Evolutionary conservation across 2,113 vertebrate genomes (phyloP), one percentile per base, ranked within the genome.

Genomic region (Corydoras maculifer): DNA sequence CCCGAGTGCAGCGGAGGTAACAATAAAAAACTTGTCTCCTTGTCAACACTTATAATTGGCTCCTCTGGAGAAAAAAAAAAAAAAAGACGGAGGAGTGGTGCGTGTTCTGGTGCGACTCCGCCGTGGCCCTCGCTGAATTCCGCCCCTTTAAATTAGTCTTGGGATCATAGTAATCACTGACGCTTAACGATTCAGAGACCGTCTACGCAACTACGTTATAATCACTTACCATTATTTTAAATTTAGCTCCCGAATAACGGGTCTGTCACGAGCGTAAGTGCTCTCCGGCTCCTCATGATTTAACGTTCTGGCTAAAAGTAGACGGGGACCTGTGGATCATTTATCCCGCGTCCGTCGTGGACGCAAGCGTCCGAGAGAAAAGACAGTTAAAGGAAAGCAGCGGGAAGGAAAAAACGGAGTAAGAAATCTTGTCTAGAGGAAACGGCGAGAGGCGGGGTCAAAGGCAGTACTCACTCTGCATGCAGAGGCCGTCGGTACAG

Each of bases 401-500:
- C 5, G 29, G 29, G 15, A 62, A 30, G 57, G 25, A 8, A 60
- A 58, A 5, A 51, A 8, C 50, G 49, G 43, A 18, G 8, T 12
- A 9, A 49, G 48, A 51, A 5, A 49, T 13, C 18, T 25, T 25
- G 18, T 25, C 18, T 25, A 25, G 18, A 25, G 18, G 18, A 25
- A 25, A 25, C 18, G 18, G 18, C 18, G 18, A 25, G 1, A 25
- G 18, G 59, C 8, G 14, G 4, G 61, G 54, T 12, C 35, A 58
- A 76, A 68, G 67, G 18, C 15, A 67, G 75, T 81, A 93, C 96
- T 97, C 88, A 99, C 97, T 93, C 86, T 98, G 96, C 96, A 99
- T 98, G 85, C 97, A 99, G 73, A 99, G 91, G 58, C 94, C 95
- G 4, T 99, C 95, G 0, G 97, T 98, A 86, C 97, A 99, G 91